phyloP scores from a whole-genome alignment of 2,888 invertebrate genomes.

The Andrena bucephala region DNA sequence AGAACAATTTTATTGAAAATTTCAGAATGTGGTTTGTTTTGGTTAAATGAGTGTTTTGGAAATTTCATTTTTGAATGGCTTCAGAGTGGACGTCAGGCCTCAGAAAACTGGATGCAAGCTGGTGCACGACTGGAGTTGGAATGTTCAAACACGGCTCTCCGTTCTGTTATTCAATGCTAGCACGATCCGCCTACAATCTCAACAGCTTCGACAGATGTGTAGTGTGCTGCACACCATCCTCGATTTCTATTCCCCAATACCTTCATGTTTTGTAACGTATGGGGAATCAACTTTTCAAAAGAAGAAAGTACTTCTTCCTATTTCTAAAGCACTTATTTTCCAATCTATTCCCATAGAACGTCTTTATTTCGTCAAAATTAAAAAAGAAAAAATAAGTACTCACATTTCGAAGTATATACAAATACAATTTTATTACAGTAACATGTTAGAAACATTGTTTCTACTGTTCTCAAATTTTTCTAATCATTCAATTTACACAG shows the following conservation, averaged over 20 bases:
- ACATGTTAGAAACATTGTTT: too few species aligned
- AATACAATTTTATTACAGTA: too few species aligned
- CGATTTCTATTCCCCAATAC: constrained; percentile 7
- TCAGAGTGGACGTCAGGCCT: background rate
- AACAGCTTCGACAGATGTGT: constrained; percentile 36
- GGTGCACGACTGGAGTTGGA: constrained; percentile 16
- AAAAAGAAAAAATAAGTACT: too few species aligned
- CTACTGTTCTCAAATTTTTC: too few species aligned
- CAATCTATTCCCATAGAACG: too few species aligned
- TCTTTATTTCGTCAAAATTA: too few species aligned
- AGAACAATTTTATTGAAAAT: background rate
- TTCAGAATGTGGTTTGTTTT: background rate
- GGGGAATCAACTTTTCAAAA: background rate
- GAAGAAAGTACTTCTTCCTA: too few species aligned
- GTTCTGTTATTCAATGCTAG: constrained; percentile 34
- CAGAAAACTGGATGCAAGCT: constrained; percentile 26
- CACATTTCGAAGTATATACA: too few species aligned
- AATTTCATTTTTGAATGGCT: background rate
- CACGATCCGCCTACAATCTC: constrained; percentile 22
- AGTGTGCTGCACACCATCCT: background rate
- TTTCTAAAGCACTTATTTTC: too few species aligned
- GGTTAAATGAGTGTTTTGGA: constrained; percentile 10
- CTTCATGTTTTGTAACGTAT: background rate
- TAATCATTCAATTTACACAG: too few species aligned
- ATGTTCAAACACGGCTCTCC: constrained; percentile 34